Evolutionary conservation across 2,888 invertebrate species (phyloP).

Genomic region (Aelia acuminata): DNA sequence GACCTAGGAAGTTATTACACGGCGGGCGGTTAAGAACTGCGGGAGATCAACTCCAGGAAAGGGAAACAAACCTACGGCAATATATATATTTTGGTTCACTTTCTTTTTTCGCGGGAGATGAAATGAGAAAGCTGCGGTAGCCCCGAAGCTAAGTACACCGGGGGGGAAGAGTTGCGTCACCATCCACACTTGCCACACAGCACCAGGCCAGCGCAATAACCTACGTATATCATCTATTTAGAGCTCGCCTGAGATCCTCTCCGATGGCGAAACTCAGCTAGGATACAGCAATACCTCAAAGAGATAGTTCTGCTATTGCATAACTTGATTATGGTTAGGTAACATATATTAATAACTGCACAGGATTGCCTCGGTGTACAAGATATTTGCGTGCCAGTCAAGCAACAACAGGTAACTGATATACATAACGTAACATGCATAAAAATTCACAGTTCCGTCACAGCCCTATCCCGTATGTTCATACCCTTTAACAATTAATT

Average conservation of each 20-base stretch:
- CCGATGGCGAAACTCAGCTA: neutral
- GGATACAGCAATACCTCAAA: neutral
- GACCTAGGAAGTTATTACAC: neutral
- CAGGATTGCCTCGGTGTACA: neutral
- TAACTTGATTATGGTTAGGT: neutral
- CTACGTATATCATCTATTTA: neutral
- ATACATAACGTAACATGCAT: no score
- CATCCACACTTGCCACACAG: constrained; percentile 14
- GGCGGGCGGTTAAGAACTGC: neutral
- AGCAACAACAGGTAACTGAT: neutral
- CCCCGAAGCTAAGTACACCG: constrained; percentile 11
- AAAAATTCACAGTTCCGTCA: neutral
- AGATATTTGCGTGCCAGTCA: neutral
- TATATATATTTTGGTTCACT: constrained; percentile 47
- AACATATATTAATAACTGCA: neutral
- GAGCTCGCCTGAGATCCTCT: neutral
- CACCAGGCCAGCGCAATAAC: neutral
- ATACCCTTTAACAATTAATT: no score
- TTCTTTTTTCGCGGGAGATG: constrained; percentile 35
- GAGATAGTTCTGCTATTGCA: neutral
- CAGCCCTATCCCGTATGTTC: no score
- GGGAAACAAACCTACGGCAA: constrained; percentile 22
- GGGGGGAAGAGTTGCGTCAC: neutral
- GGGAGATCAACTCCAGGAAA: constrained; percentile 26
- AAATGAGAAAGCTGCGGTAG: constrained; percentile 43